phyloP scores from a whole-genome alignment of 2,113 vertebrate genomes.

The Phrynosoma platyrhinos region DNA sequence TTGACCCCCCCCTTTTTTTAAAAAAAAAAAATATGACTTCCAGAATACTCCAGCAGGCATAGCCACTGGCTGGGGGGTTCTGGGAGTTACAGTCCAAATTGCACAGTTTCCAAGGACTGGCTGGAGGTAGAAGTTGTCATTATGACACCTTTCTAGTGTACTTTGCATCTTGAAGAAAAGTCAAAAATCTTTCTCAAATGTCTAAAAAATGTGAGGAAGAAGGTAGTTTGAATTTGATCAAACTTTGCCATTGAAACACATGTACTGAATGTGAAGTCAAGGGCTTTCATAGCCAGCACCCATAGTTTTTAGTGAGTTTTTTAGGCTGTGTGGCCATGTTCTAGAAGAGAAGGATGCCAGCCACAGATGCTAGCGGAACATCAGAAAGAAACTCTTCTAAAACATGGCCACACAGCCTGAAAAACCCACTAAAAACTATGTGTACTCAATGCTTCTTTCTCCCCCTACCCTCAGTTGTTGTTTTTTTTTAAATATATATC shows the following conservation, averaged over 20 bases:
- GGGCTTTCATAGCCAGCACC: too few relatives aligned
- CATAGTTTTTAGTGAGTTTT: too few relatives aligned
- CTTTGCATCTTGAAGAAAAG: background rate
- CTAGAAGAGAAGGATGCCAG: too few relatives aligned
- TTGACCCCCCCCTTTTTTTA: background rate
- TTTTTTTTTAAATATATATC: background rate
- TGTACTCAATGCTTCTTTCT: background rate
- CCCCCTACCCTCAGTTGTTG: background rate
- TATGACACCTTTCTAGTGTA: background rate
- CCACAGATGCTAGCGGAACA: too few relatives aligned
- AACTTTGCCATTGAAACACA: background rate
- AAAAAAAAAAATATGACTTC: background rate
- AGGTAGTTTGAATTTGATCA: background rate
- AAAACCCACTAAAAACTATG: too few relatives aligned
- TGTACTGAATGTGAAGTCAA: too few relatives aligned
- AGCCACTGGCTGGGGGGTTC: background rate
- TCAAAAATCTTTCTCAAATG: too few relatives aligned
- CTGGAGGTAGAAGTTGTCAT: too few relatives aligned
- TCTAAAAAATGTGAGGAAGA: background rate
- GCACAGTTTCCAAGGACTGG: background rate
- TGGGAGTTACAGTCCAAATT: too few relatives aligned
- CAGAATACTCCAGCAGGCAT: background rate
- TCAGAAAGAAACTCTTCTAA: too few relatives aligned
- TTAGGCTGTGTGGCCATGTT: too few relatives aligned
- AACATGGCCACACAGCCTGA: too few relatives aligned